Evolutionary conservation across 2,797 vertebrate genomes (phyloP), one percentile per base, ranked within the genome.

Genomic region (Coranthus polyacanthus): DNA sequence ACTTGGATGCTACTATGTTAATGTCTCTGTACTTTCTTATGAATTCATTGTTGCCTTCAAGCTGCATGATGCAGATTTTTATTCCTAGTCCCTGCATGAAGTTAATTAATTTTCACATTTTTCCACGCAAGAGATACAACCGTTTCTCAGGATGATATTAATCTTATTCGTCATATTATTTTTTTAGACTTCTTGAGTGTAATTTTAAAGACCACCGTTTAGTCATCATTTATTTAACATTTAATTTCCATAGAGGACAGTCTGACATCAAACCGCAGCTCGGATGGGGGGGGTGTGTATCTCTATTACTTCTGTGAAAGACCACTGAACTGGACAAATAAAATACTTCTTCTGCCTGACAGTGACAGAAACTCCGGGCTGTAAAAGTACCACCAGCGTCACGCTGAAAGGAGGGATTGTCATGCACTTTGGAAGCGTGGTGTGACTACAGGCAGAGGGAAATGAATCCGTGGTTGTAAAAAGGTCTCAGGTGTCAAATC

Each of bases 321-420:
- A 65, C 62, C 39, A 44, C 16, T 46, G 47, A 70, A 59, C n/a
- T 37, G 52, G 46, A 73, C 46, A 29, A 52, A 43, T 32, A n/a
- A 38, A 38, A 77, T 21, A 72, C 55, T 57, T 81, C 12, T 44
- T 65, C 63, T 38, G 20, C n/a, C 54, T 53, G 68, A 64, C 39
- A 38, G 41, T 17, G 54, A 67, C n/a, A 41, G 47, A 66, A 76
- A 72, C 53, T 6, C 38, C 45, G 4, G 36, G 39, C 16, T 44
- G 42, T 21, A 20, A 11, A 10, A 44, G 42, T 21, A 43, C 53
- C 56, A 42, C 67, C 45, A 34, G 32, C 1, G 22, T 43, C 24
- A 32, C 26, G 50, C 43, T 78, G 54, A 69, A 63, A 73, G 49
- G 38, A 36, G 5, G 46, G 37, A 68, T 8, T 56, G 38, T 12